A percentile compares a stretch with the other conserved stretches of the same genome.
Conservation (phyloP, 1,140 invertebrate species). For the Trichomalopsis sarcophagae region DNA sequence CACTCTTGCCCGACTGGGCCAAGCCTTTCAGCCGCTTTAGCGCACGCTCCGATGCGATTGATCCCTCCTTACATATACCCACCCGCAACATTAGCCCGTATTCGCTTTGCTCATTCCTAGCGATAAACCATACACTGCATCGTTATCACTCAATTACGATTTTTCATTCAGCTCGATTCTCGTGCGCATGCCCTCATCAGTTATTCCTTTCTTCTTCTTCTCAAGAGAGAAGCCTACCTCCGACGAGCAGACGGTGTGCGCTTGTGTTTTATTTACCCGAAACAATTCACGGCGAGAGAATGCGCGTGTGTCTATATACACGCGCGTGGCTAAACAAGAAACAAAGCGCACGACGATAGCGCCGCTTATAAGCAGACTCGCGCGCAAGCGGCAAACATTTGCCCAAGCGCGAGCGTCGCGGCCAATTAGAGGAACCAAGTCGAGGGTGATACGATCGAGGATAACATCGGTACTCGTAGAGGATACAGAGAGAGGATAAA, state of each 20-base stretch:
- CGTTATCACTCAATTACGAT: no score
- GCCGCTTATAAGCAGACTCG: constrained; percentile 40
- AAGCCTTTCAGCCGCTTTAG: constrained; percentile 32
- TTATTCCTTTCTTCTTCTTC: background rate
- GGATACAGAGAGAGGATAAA: no score
- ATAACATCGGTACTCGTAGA: no score
- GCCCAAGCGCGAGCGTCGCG: constrained; percentile 27
- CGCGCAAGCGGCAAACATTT: constrained; percentile 37
- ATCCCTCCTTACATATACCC: background rate
- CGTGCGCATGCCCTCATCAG: background rate
- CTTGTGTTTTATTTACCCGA: constrained; percentile 31
- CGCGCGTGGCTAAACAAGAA: constrained; percentile 21
- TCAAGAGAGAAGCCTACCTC: background rate
- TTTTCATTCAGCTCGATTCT: background rate
- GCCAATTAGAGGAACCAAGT: constrained; percentile 38
- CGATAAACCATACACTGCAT: background rate
- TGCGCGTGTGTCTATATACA: background rate
- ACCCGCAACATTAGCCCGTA: constrained; percentile 28
- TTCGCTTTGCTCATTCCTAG: background rate
- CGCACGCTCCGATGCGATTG: constrained; percentile 8
- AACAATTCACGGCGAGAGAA: constrained; percentile 22
- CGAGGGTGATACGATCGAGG: constrained; percentile 13
- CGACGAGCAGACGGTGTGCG: background rate
- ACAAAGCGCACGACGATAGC: background rate
- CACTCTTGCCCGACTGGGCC: background rate